Percentiles rank a stretch among this genome's conserved stretches.
phyloP scores from a whole-genome alignment of 1,140 invertebrate species.

The Andricus grossulariae region DNA sequence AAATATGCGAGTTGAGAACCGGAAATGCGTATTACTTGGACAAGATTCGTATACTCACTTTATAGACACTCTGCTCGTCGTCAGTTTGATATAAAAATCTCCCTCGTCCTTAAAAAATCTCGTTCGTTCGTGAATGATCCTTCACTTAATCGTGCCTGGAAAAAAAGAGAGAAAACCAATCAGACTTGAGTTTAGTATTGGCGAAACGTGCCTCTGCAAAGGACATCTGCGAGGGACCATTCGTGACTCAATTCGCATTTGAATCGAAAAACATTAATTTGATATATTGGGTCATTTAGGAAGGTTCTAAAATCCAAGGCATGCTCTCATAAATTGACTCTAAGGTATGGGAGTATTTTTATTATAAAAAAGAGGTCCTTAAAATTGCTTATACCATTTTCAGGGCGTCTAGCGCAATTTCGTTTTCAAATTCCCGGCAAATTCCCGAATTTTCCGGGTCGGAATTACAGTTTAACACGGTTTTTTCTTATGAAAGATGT shows the following conservation, averaged over 20 bases:
- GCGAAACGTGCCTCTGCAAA: slow-evolving; percentile 11
- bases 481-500: no score
- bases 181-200: slow-evolving; percentile 26
- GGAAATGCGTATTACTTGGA: slow-evolving; percentile 54
- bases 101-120: slow-evolving; percentile 37
- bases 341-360: background rate
- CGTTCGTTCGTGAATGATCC: slow-evolving; percentile 45
- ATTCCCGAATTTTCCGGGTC: no score
- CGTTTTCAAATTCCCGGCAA: no score
- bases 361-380: slow-evolving; percentile 1
- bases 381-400: background rate
- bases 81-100: slow-evolving; percentile 50
- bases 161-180: slow-evolving; percentile 32
- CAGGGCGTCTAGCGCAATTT: background rate
- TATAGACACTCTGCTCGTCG: slow-evolving; percentile 39
- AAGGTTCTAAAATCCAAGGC: background rate
- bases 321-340: background rate
- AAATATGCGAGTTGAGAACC: slow-evolving; percentile 59
- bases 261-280: slow-evolving; percentile 22
- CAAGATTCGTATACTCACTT: slow-evolving; percentile 52
- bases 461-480: no score
- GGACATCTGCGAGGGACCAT: slow-evolving; percentile 13
- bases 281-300: slow-evolving; percentile 25
- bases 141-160: slow-evolving; percentile 53
- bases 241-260: slow-evolving; percentile 23